phyloP scores from a whole-genome alignment of 2,797 vertebrate species.

The Rhincodon typus region DNA sequence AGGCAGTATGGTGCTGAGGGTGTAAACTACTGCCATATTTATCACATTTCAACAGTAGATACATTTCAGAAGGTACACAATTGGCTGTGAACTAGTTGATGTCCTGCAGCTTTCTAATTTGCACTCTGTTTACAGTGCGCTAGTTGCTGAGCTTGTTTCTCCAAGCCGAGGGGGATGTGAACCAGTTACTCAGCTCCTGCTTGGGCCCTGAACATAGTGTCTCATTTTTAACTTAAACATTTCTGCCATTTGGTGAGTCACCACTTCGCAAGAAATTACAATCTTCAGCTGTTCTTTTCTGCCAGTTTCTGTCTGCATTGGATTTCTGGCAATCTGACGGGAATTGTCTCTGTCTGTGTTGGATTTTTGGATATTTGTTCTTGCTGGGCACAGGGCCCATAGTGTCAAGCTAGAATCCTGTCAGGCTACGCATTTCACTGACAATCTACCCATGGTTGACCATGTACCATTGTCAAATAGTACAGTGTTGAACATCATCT shows the following conservation, averaged over 20 bases:
- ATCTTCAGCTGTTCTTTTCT: neutral
- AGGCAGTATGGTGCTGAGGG: neutral
- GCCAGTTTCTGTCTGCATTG: neutral
- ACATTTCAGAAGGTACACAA: neutral
- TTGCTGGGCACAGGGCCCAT: neutral
- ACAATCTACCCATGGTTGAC: neutral
- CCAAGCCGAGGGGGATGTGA: neutral
- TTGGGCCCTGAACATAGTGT: neutral
- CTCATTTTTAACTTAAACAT: neutral
- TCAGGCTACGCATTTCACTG: neutral
- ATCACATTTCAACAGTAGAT: neutral
- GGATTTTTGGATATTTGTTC: neutral
- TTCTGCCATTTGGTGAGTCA: neutral
- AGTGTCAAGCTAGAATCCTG: neutral
- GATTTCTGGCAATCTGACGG: too few relatives aligned
- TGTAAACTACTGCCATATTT: neutral
- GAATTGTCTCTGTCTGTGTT: too few relatives aligned
- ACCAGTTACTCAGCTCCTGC: neutral
- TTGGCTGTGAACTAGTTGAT: neutral
- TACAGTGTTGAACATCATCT: neutral
- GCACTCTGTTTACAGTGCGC: neutral
- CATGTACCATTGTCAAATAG: neutral
- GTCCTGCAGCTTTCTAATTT: neutral
- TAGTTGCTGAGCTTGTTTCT: neutral
- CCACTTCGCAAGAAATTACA: neutral